Conservation (phyloP, 2,113 vertebrate genomes). For the Illadopsis cleaveri region DNA sequence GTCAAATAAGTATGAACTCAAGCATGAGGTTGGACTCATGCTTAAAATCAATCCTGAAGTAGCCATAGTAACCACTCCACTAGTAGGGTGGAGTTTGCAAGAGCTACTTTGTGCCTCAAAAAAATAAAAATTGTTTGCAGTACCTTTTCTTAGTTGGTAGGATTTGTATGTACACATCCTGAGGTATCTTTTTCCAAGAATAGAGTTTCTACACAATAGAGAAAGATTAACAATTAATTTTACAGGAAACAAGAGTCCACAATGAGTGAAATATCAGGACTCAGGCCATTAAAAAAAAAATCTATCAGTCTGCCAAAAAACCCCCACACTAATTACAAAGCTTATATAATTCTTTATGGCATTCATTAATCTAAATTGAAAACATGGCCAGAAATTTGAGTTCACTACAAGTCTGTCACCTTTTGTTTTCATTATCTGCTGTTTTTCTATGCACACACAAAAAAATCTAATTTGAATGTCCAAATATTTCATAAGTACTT, state of each 20-base stretch:
- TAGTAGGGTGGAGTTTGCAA: not conserved
- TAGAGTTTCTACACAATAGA: not conserved
- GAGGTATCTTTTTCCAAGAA: not conserved
- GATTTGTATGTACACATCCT: not conserved
- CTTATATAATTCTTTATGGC: not conserved
- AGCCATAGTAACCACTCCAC: not conserved
- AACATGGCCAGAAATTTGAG: not conserved
- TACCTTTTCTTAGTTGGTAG: not conserved
- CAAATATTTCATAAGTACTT: not conserved
- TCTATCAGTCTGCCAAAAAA: not conserved
- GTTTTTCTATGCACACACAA: not conserved
- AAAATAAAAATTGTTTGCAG: not conserved
- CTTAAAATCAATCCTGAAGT: not conserved
- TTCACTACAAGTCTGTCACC: not conserved
- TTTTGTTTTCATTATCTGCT: not conserved
- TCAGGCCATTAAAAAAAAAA: not conserved
- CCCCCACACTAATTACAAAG: rapidly evolving
- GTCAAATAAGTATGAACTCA: not conserved
- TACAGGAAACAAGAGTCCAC: not conserved
- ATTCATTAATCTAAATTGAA: not conserved
- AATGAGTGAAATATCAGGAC: not conserved
- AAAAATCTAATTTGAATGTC: not conserved
- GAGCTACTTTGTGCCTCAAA: not conserved
- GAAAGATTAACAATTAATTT: not conserved
- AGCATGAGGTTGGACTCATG: not conserved